Base-by-base conservation (phyloP, 2,113 vertebrate species). In the Mirounga angustirostris region DNA sequence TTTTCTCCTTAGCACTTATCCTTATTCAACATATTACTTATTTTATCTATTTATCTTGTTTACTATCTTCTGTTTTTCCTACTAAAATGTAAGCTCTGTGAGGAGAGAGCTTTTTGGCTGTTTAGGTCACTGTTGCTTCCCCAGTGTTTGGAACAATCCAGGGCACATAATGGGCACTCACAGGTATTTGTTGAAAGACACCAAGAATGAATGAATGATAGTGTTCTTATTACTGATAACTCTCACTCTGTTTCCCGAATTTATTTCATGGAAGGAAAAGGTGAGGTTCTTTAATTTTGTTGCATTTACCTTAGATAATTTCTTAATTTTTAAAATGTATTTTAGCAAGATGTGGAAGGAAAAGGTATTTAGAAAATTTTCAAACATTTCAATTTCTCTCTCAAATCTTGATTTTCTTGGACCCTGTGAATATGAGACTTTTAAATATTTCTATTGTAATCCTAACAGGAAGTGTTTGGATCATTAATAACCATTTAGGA, bases 361-460 rank as follows among this genome's bases (percentile, higher is more conserved):
- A 71, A 90, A 7, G 13, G 24, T 71, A 81, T 67, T 94, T 88
- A 56, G 73, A 91, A 91, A 93, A 67, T 40, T 28, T 63, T 13
- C 43, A 84, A 58, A 85, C 56, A 84, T 28, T 65, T 93, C 86
- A 19, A 30, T 50, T 92, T 67, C 16, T 65, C 28, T 82, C 67
- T 95, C 61, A 90, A 92, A 76, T 91, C 15, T 1, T 84, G 24
- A 46, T 69, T 93, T 95, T 91, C 40, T 94, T 96, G 16, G 4
- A 80, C 14, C 14, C 11, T 54, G 15, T 59, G 13, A 71, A 96
- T 82, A 86, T 91, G 89, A 61, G 59, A 65, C 19, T 86, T 95
- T 92, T 92, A 61, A 59, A 71, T 79, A 91, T 83, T 92, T 97
- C 50, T 92, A 36, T 89, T 87, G 65, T 71, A 7, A 54, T 52